Percentiles rank a stretch among this genome's conserved stretches.
Conservation (phyloP, 2,113 vertebrate species). For the Neoarius graeffei region DNA sequence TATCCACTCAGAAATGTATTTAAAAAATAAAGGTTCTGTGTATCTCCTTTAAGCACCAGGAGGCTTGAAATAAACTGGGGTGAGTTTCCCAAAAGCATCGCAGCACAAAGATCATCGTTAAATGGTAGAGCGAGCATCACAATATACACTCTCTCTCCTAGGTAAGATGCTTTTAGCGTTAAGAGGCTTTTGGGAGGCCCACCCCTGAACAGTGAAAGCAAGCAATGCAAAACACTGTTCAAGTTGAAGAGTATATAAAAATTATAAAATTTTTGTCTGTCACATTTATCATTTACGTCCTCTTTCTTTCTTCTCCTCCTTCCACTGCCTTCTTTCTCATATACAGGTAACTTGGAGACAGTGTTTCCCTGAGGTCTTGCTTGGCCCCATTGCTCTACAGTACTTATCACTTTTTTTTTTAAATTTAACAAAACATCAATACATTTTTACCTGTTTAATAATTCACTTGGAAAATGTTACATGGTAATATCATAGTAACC, state of each 20-base stretch:
- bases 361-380: background rate
- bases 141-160: too few species aligned
- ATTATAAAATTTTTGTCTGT: background rate
- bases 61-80: background rate
- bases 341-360: conserved; percentile 10
- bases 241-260: background rate
- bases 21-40: too few species aligned
- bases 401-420: background rate
- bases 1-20: too few species aligned
- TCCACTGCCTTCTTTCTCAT: background rate
- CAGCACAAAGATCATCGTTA: too few species aligned
- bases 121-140: too few species aligned
- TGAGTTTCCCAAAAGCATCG: too few species aligned
- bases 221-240: background rate
- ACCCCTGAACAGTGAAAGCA: background rate
- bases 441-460: background rate
- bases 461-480: background rate
- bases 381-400: background rate
- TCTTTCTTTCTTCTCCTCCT: background rate
- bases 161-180: too few species aligned
- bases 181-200: too few species aligned
- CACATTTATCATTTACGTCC: background rate
- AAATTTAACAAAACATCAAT: background rate
- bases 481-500: background rate
- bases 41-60: background rate